phyloP scores from a whole-genome alignment of 30 jellyfish, hydroid and myxozoan genomes.

The Rhopilema esculentum region DNA sequence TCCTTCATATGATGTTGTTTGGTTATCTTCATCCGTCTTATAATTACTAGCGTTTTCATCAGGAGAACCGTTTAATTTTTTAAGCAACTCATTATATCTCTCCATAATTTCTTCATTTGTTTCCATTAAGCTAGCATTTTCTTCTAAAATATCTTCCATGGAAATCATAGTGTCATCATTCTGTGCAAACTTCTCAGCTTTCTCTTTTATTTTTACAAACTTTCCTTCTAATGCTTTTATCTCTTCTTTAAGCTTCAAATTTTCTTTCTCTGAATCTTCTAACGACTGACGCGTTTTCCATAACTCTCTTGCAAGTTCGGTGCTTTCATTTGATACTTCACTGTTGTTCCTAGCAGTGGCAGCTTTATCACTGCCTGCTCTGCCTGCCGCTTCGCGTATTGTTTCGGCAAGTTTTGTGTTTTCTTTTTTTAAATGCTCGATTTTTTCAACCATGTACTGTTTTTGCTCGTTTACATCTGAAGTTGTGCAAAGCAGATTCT shows the following conservation, averaged over 20 bases:
- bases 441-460: neutral
- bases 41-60: neutral
- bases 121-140: conserved; percentile 62
- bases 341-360: too few relatives aligned
- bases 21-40: neutral
- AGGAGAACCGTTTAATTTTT: neutral
- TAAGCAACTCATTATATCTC: conserved; percentile 11
- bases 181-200: conserved; percentile 15
- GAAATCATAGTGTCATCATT: conserved; percentile 46
- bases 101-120: conserved; percentile 33
- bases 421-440: neutral
- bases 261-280: conserved; percentile 45
- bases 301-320: conserved; percentile 31
- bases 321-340: conserved; percentile 3
- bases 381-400: neutral
- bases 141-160: conserved; percentile 46
- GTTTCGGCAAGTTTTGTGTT: neutral
- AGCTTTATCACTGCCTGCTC: neutral
- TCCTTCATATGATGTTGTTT: neutral
- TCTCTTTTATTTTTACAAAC: conserved; percentile 25
- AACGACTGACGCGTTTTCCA: conserved; percentile 56
- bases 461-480: neutral
- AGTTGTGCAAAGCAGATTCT: neutral
- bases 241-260: conserved; percentile 20
- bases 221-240: conserved; percentile 12